Conservation (phyloP, 2,888 invertebrate genomes). For the Lycocerus yunnanus region DNA sequence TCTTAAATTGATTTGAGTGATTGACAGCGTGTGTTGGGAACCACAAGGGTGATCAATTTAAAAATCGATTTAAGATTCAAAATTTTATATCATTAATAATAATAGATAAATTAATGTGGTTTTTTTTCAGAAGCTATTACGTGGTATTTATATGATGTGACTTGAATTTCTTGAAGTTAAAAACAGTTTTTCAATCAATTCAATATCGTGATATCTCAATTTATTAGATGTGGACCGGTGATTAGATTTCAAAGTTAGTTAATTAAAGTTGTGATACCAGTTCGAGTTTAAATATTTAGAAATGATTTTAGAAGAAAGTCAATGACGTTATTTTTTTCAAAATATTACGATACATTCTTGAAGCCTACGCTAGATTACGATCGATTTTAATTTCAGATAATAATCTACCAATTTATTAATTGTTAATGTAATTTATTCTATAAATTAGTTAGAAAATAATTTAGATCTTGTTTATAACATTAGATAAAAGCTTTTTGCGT, state of each 20-base stretch:
- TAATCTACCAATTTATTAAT: conserved; percentile 21
- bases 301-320: conserved; percentile 2
- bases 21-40: neutral
- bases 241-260: conserved; percentile 16
- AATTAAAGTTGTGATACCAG: conserved; percentile 16
- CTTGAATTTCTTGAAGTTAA: neutral
- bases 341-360: neutral
- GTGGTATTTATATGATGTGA: neutral
- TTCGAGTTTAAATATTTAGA: neutral
- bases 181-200: conserved; percentile 1
- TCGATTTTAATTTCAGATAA: conserved; percentile 24
- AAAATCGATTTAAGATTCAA: neutral
- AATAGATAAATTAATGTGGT: neutral
- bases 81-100: neutral
- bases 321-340: neutral
- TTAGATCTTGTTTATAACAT: conserved; percentile 1
- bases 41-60: neutral
- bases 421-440: conserved; percentile 18
- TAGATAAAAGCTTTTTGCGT: neutral
- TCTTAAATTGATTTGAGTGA: neutral
- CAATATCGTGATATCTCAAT: neutral
- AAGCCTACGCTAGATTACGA: conserved; percentile 16
- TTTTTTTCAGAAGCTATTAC: neutral
- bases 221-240: conserved; percentile 13
- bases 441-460: conserved; percentile 9